Base-by-base conservation (phyloP, 2,113 vertebrate species). In the Danionella cerebrum region DNA sequence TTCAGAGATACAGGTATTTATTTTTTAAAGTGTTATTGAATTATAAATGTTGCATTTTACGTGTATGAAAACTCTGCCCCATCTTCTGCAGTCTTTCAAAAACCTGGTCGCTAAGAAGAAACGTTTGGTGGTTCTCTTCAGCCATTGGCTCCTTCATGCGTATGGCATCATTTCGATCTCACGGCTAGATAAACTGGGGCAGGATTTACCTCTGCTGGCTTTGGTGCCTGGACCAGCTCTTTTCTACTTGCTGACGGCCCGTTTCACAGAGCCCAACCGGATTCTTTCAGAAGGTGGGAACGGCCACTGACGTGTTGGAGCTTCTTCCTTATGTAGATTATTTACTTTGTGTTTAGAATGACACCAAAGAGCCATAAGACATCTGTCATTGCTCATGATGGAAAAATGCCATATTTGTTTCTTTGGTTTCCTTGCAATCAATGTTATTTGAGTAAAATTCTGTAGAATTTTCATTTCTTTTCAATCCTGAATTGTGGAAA, bases 101-200 rank as follows among this genome's bases (percentile, higher is more conserved):
- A 93, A 93, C 76, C 91, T 99, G 47, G 80, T 95, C 1, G 90
- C 90, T 10, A 92, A 92, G 84, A 99, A 99, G 93, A 98, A 98
- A 80, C 91, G 93, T 35, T 86, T 98, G 6, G 90, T 98, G 1
- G 94, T 98, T 29, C 91, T 98, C 73, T 91, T 97, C 79, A 99
- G 97, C 76, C 96, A 99, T 73, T 99, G 97, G 97, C 74, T 97
- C n/a, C 90, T 99, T 39, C 97, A 99, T 5, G 95, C 93, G 0
- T 98, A 98, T 6, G 97, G 96, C 62, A 98, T 99, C 65, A 89
- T 99, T 85, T 99, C 97, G 14, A 97, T 99, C 83, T 95, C 94
- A 67, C 91, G 94, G 70, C 77, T 97, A 82, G 94, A 95, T 78
- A 94, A 91, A 54, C 84, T 98, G 2, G 91, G 93, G 54, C 91